Evolutionary conservation across 2,113 vertebrate species (phyloP), one percentile per base, ranked within the genome.

Genomic region (Geococcyx californianus): DNA sequence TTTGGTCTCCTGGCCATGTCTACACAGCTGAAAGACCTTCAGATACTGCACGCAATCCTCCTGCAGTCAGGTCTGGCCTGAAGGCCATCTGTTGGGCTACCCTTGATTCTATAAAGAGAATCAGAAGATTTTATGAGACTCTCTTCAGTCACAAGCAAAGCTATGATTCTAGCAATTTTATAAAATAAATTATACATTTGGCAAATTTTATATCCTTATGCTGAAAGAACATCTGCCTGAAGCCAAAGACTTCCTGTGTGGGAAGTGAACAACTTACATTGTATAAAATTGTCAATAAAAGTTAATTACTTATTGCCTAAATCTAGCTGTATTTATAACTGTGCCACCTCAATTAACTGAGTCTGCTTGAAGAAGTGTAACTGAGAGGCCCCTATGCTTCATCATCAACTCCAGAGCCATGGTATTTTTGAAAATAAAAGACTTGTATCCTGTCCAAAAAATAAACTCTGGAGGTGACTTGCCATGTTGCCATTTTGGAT

Each of bases 371-470:
- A 76, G 76, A 55, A 90, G 51, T 51, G 56, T 69, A 89, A 81
- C 56, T 62, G 82, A 86, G 93, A 95, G 92, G 93, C 66, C 76
- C 40, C 95, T 68, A 38, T 40, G 69, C 69, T 89, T 90, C 90
- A 92, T 83, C 90, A 74, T 90, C 87, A 72, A 60, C 73, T 94
- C 56, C 87, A 94, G 66, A 91, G 42, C 58, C 59, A 89, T 69
- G 91, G 84, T 97, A 95, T 96, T 97, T 68, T 68, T 95, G 83
- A 84, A 95, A 93, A 95, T 59, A 93, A 96, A 96, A 93, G 88
- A 81, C 80, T 68, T 68, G 86, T 94, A 96, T 97, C 95, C 96
- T 97, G 96, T 97, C 93, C 95, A 97, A 96, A 89, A 96, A 89
- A 88, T 68, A 89, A 94, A 78, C 73, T 89, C 88, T 72, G 73